A percentile compares a stretch with the other conserved stretches of the same genome.
phyloP scores from a whole-genome alignment of 2,888 invertebrate genomes.

The Leptopterna dolabrata region DNA sequence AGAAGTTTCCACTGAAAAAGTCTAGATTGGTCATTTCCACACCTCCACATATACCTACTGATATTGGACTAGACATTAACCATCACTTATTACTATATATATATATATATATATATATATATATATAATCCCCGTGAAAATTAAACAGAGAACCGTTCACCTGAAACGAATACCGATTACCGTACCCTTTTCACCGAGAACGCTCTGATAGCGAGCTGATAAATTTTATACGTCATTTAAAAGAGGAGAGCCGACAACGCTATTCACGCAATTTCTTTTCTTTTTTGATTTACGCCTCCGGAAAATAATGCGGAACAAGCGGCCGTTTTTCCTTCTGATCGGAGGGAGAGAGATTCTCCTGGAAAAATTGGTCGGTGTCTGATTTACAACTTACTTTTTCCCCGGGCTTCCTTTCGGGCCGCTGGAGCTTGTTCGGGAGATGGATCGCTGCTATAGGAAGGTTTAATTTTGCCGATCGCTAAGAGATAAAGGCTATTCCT shows the following conservation, averaged over 20 bases:
- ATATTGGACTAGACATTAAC: no score
- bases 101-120: no score
- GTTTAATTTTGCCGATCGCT: slow-evolving; percentile 37
- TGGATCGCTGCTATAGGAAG: not conserved
- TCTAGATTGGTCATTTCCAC: no score
- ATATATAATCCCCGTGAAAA: not conserved
- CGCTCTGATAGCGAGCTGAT: not conserved
- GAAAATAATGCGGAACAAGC: slow-evolving; percentile 45
- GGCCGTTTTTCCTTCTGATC: slow-evolving; percentile 38
- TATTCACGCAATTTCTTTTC: slow-evolving; percentile 44
- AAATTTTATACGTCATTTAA: slow-evolving; percentile 41
- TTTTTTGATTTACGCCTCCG: slow-evolving; percentile 42
- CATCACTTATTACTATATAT: no score
- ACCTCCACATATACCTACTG: no score
- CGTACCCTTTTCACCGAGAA: not conserved
- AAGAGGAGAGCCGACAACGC: slow-evolving; percentile 28
- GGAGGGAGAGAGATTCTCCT: not conserved
- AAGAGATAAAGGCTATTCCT: slow-evolving; percentile 9
- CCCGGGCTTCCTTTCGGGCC: not conserved
- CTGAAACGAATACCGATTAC: not conserved
- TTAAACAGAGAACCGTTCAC: not conserved
- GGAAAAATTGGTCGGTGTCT: slow-evolving; percentile 28
- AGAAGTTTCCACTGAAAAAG: no score
- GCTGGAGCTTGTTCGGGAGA: not conserved
- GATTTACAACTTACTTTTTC: slow-evolving; percentile 31